Base-by-base conservation (phyloP, 2,113 vertebrate species). In the Pygoscelis adeliae region DNA sequence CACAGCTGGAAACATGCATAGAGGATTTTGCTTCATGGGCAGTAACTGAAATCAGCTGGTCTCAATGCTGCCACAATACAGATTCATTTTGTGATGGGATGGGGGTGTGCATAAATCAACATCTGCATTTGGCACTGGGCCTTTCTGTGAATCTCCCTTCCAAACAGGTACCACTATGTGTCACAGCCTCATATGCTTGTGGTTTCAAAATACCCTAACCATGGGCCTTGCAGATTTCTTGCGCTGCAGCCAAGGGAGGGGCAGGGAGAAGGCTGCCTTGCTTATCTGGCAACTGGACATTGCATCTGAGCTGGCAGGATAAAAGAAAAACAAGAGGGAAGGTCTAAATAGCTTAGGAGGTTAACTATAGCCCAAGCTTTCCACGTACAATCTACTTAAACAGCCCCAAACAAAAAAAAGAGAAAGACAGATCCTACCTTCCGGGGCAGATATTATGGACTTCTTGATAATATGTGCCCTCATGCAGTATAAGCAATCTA, bases 241-340 rank as follows among this genome's bases (percentile, higher is more conserved):
- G 18, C 1, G 11, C 52, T n/a, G 27, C 34, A 53, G n/a, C 23
- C 30, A 85, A 88, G 49, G 53, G 66, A 87, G 69, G 49, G 62
- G 72, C 55, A 77, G 58, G 8, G 59, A 94, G 40, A 87, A 90
- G 25, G 36, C 76, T 81, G 67, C 25, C 67, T 81, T 77, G 52
- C 79, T 95, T 96, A 97, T 94, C 93, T 93, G 77, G 69, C 79
- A 67, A 32, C 46, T 83, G 85, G 82, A 74, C 90, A 67, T 62
- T 81, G 44, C 58, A 77, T 94, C 93, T 95, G 94, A 96, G 76
- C 36, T 46, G 12, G 13, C 13, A 47, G 84, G 87, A 92, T 90
- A 94, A 85, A 90, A 83, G 29, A 34, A 93, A 94, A 93, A 76
- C 30, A 95, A 84, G 67, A 71, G n/a, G 29, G 34, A 77, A 78